Evolutionary conservation across 2,797 vertebrate species (phyloP).

Genomic region (Cyclura pinguis): DNA sequence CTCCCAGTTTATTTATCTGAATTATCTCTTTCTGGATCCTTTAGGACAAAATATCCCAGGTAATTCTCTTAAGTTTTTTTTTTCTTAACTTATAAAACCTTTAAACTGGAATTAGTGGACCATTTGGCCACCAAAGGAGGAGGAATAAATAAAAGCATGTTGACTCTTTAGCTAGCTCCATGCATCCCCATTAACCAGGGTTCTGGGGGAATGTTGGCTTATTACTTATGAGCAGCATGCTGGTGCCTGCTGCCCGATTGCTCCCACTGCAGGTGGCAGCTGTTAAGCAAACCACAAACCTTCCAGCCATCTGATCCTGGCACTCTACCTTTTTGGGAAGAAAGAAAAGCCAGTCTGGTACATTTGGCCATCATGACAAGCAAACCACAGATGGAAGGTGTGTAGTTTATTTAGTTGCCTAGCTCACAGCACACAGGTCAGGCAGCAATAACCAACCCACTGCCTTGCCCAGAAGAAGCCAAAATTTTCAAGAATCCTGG

Average conservation of each 20-base stretch:
- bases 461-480: not conserved
- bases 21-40: not conserved
- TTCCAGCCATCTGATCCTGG: not conserved
- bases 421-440: not conserved
- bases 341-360: not conserved
- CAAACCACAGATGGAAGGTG: not conserved
- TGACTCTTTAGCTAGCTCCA: not conserved
- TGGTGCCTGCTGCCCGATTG: not conserved
- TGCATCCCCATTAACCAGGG: not conserved
- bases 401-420: not conserved
- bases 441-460: not conserved
- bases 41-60: not conserved
- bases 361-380: not conserved
- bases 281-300: not conserved
- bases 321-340: not conserved
- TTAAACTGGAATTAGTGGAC: not conserved
- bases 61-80: not conserved
- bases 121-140: not conserved
- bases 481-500: not conserved
- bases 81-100: not conserved
- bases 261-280: not conserved
- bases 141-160: not conserved
- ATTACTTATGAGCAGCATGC: not conserved
- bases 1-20: not conserved
- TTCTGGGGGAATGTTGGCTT: not conserved